Percentiles rank a stretch among this genome's conserved stretches.
Evolutionary conservation across 2,888 invertebrate species (phyloP).

Genomic region (Machimus rusticus): DNA sequence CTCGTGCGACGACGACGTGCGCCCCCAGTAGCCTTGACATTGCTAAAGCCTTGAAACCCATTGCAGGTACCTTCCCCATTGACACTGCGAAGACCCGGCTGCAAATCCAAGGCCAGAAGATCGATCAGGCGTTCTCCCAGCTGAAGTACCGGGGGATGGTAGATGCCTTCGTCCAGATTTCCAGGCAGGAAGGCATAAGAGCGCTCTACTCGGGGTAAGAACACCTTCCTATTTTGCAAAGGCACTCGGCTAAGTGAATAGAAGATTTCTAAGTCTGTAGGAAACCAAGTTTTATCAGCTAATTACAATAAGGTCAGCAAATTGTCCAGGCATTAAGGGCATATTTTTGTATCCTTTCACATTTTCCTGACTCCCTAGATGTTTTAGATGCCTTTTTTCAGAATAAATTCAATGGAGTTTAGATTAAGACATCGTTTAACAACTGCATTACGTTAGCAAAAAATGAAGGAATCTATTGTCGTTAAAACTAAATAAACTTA

Average conservation of each 20-base stretch:
- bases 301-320: too few relatives aligned
- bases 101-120: constrained; percentile 91
- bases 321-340: too few relatives aligned
- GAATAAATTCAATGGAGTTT: too few relatives aligned
- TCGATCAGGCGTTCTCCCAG: constrained; percentile 76
- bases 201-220: constrained; percentile 86
- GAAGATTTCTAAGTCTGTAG: too few relatives aligned
- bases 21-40: background rate
- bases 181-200: constrained; percentile 83
- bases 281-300: too few relatives aligned
- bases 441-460: background rate
- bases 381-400: too few relatives aligned
- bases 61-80: constrained; percentile 91
- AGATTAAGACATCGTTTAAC: background rate
- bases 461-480: background rate
- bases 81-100: constrained; percentile 94
- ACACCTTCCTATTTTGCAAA: background rate
- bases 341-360: too few relatives aligned
- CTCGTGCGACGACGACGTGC: background rate
- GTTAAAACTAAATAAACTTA: background rate
- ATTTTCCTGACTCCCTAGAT: too few relatives aligned
- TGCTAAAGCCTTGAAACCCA: constrained; percentile 39
- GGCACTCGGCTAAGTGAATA: background rate
- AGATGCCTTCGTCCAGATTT: constrained; percentile 88
- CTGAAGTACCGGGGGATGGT: constrained; percentile 89